Evolutionary conservation across 2,113 vertebrate genomes (phyloP), one percentile per base, ranked within the genome.

Genomic region (Scopus umbretta): DNA sequence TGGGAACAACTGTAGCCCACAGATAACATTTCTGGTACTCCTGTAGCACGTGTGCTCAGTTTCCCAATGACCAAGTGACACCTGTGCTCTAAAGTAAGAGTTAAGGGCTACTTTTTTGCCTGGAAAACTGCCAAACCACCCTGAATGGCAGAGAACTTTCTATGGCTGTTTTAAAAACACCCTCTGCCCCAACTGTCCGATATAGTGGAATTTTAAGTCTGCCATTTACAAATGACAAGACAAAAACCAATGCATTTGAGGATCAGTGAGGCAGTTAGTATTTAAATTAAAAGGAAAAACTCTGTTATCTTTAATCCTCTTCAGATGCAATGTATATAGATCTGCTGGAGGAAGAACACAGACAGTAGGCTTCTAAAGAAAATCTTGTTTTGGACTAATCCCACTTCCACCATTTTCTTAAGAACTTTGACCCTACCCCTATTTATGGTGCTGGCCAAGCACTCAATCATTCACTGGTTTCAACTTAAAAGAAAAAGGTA

Each of bases 391-490:
- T 90, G 38, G 16, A 55, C 29, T 85, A 62, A 49, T 58, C 14
- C 16, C 19, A 72, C 26, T 66, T 63, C 13, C 16, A 11, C 4
- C 6, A 1, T 88, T 85, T 75, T 42, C 50, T 67, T 34, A 76
- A 55, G 13, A 88, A 10, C 9, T 43, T 26, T 59, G 29, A 58
- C 32, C 6, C 26, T 79, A 3, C n/a, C 74, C 32, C 42, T 71
- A 0, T 11, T 53, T 30, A 8, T 62, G 32, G 16, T 13, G 29
- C 34, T 29, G n/a, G 21, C 13, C 3, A 0, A 36, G 12, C 2
- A 8, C 56, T 80, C 9, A 15, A 11, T 23, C 21, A 21, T 52
- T 78, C 36, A 43, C 42, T 56, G 14, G 42, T 58, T 66, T 81
- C 50, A 62, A 9, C 13, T 65, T 59, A 13, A 2, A 56, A 43